Conservation (phyloP, 2,888 invertebrate species). For the Scotopteryx bipunctaria region DNA sequence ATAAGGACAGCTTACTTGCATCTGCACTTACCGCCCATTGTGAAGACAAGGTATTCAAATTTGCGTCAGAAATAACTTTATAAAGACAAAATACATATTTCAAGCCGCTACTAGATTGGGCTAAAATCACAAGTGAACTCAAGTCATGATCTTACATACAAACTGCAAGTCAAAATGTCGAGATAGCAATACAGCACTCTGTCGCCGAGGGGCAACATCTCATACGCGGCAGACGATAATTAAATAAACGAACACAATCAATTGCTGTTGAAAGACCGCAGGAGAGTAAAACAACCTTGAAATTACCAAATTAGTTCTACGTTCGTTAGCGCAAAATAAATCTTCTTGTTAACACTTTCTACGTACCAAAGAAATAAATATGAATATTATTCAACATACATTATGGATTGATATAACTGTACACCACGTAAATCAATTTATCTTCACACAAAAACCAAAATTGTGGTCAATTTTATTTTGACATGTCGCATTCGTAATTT, state of each 20-base stretch:
- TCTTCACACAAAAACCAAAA: constrained; percentile 27
- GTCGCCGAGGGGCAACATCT: constrained; percentile 55
- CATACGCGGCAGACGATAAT: constrained; percentile 60
- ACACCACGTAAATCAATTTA: constrained; percentile 34
- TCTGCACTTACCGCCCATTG: constrained; percentile 72
- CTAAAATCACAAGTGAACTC: constrained; percentile 59
- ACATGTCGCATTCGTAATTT: constrained; percentile 37
- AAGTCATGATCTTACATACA: constrained; percentile 32
- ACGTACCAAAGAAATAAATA: constrained; percentile 56
- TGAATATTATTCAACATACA: constrained; percentile 40
- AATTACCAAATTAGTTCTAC: constrained; percentile 59
- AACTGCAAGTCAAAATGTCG: constrained; percentile 27
- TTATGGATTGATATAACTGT: constrained; percentile 38
- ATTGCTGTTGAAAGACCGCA: constrained; percentile 55
- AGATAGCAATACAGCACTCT: constrained; percentile 40
- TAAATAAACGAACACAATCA: constrained; percentile 69
- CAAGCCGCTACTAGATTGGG: constrained; percentile 62
- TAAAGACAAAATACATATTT: constrained; percentile 41
- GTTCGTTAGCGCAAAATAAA: constrained; percentile 45
- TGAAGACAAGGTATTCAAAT: constrained; percentile 55
- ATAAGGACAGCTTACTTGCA: constrained; percentile 38
- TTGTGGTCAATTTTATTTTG: constrained; percentile 24
- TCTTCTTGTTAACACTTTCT: constrained; percentile 42
- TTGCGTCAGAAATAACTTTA: constrained; percentile 53
- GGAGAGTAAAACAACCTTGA: constrained; percentile 72